Percentiles rank a stretch among this genome's conserved stretches.
Evolutionary conservation across 2,888 invertebrate species (phyloP).

Genomic region (Rhyacophila evoluta): DNA sequence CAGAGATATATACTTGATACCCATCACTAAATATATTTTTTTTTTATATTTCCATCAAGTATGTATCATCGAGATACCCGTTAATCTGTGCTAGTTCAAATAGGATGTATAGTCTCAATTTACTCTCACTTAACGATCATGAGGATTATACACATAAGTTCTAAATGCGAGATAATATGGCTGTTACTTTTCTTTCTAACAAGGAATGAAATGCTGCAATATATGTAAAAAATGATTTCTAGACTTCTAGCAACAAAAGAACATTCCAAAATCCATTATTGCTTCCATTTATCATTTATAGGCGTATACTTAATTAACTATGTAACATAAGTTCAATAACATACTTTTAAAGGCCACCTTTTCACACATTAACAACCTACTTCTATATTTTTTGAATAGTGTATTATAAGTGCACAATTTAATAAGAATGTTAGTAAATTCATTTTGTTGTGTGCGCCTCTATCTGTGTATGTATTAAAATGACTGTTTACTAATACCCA

Average conservation of each 20-base stretch:
- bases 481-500: not conserved
- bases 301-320: constrained; percentile 11
- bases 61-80: no score
- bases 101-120: no score
- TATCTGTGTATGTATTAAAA: not conserved
- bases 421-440: constrained; percentile 22
- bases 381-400: constrained; percentile 2
- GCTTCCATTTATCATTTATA: not conserved
- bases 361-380: constrained; percentile 24
- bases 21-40: no score
- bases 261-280: not conserved
- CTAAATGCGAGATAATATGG: no score
- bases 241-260: not conserved
- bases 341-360: constrained; percentile 22
- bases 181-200: no score
- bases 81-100: no score
- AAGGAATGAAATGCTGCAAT: no score
- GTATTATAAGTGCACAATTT: constrained; percentile 14
- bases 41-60: no score
- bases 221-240: no score
- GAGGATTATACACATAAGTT: no score
- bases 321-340: constrained; percentile 8
- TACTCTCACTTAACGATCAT: no score
- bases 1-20: no score
- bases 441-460: not conserved